These are phyloP conservation scores for Mustelus asterias DNA, from an alignment of 2,113 vertebrate species.

Conservation along the genomic window DNA sequence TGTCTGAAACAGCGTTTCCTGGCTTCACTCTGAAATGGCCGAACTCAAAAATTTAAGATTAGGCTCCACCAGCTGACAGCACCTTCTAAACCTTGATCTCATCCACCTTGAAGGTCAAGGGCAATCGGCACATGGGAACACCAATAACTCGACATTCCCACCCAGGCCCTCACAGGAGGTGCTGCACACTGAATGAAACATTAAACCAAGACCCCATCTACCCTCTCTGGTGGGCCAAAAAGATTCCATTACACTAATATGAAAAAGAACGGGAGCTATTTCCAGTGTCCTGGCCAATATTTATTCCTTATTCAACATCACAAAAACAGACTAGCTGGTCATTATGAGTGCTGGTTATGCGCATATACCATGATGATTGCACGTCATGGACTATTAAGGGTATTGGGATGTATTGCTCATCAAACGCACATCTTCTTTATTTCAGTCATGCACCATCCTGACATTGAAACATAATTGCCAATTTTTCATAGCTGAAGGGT, in stretches of 20 bases:
- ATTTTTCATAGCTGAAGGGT: too few relatives aligned
- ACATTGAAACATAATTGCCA: too few relatives aligned
- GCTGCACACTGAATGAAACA: background rate
- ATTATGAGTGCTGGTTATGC: too few relatives aligned
- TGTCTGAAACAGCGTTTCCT: background rate
- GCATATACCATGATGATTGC: background rate
- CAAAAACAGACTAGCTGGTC: background rate
- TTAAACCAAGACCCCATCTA: background rate
- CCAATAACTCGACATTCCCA: background rate
- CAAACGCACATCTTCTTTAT: too few relatives aligned
- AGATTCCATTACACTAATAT: background rate
- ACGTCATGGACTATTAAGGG: background rate
- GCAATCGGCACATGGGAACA: background rate
- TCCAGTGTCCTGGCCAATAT: background rate
- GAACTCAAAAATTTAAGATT: background rate
- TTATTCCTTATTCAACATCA: background rate
- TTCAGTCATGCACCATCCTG: too few relatives aligned
- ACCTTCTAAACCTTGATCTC: background rate
- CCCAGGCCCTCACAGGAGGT: background rate
- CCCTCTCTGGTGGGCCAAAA: background rate
- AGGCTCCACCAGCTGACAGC: background rate
- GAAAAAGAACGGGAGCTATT: background rate
- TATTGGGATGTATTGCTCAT: too few relatives aligned
- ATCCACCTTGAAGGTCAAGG: background rate
- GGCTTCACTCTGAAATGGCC: background rate